Evolutionary conservation across 2,888 invertebrate genomes (phyloP).

Genomic region (Apeira syringaria): DNA sequence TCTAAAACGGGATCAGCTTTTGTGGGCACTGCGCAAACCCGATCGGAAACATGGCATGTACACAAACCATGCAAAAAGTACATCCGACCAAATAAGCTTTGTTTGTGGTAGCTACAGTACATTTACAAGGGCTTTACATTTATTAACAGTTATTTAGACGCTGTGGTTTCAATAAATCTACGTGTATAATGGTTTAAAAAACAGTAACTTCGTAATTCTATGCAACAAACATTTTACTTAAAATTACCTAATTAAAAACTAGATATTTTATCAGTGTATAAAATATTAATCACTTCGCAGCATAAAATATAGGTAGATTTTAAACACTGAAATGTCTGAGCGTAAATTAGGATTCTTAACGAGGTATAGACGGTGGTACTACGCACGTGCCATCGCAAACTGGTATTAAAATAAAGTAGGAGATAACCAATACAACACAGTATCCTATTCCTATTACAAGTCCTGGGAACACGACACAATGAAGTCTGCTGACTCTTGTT

Average conservation of each 20-base stretch:
- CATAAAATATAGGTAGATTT: conserved; percentile 42
- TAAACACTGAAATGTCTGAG: conserved; percentile 59
- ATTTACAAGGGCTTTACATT: too few species aligned
- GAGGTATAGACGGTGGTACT: conserved; percentile 55
- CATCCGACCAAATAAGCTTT: conserved; percentile 36
- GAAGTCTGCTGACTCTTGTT: conserved; percentile 54
- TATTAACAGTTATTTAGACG: too few species aligned
- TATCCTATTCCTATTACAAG: conserved; percentile 50
- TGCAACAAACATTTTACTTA: too few species aligned
- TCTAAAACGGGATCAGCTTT: conserved; percentile 67
- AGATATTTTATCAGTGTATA: too few species aligned
- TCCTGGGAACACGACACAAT: conserved; percentile 51
- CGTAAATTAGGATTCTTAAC: too few species aligned
- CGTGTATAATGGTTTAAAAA: too few species aligned
- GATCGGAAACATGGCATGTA: conserved; percentile 43
- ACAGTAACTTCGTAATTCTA: too few species aligned
- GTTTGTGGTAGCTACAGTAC: conserved; percentile 59
- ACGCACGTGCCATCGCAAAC: conserved; percentile 69
- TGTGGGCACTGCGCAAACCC: conserved; percentile 47
- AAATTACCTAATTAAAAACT: too few species aligned
- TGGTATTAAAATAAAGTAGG: conserved; percentile 43
- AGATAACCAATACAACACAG: conserved; percentile 63
- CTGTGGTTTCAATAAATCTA: too few species aligned
- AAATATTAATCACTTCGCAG: conserved; percentile 68
- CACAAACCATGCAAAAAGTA: conserved; percentile 55